These are phyloP conservation scores for Metaphire vulgaris DNA, from an alignment of 1,140 invertebrate genomes.

Conservation along the genomic window DNA sequence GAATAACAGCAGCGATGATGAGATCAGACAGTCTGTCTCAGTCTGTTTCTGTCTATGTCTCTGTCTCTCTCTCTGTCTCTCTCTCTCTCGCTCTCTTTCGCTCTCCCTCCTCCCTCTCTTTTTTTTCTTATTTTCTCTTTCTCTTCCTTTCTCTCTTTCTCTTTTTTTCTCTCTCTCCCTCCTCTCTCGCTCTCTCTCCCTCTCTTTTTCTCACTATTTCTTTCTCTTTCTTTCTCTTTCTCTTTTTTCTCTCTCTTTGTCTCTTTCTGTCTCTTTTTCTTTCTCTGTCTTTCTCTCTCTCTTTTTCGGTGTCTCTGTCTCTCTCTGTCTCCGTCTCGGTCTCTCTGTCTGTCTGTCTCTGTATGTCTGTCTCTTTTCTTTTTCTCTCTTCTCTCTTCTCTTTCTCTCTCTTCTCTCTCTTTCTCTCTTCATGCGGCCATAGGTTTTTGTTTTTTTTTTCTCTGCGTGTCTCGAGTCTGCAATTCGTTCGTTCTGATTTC, in stretches of 20 bases:
- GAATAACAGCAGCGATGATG: too few species aligned
- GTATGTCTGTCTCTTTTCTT: too few species aligned
- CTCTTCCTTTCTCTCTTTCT: slow-evolving; percentile 5
- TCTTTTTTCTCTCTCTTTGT: background rate
- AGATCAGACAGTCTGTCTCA: background rate
- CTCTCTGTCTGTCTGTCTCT: background rate
- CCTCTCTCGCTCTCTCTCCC: background rate
- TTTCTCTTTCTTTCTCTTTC: background rate
- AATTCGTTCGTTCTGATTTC: too few species aligned
- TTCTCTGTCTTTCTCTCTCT: background rate
- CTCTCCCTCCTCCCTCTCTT: background rate
- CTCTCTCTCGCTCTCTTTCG: slow-evolving; percentile 1
- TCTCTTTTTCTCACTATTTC: background rate
- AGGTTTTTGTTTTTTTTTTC: too few species aligned
- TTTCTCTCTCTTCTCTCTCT: too few species aligned
- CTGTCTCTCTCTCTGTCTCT: slow-evolving; percentile 12
- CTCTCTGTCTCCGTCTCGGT: background rate
- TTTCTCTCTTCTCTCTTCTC: too few species aligned
- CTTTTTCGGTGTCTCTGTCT: background rate
- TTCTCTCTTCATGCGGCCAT: too few species aligned
- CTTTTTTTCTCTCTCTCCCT: background rate
- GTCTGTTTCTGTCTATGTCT: slow-evolving; percentile 6
- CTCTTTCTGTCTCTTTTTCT: background rate
- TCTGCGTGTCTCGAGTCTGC: too few species aligned
- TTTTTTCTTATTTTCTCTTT: background rate